These are phyloP conservation scores for Scrobipalpa atriplicella DNA, from an alignment of 2,888 invertebrate species.

Conservation along the genomic window DNA sequence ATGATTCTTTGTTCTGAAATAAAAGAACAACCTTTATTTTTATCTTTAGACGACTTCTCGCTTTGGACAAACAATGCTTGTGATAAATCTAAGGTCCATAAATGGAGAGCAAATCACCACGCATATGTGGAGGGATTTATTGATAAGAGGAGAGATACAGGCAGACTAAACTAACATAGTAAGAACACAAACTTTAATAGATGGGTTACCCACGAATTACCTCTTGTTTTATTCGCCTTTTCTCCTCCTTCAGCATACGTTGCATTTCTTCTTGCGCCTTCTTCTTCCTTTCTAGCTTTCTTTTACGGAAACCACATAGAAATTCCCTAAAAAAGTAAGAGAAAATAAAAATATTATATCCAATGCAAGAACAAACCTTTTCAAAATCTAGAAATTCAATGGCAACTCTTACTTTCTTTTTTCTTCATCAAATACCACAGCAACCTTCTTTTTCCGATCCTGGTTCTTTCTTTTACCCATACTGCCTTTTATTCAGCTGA, in stretches of 20 bases:
- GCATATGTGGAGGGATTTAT: too few species aligned
- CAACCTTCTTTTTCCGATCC: conserved; percentile 65
- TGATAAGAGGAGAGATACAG: neutral
- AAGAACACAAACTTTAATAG: neutral
- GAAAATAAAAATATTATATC: neutral
- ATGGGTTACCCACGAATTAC: conserved; percentile 59
- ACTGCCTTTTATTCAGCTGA: conserved; percentile 22
- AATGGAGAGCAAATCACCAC: too few species aligned
- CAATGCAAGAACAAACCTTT: neutral
- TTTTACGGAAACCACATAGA: conserved; percentile 90
- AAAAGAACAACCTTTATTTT: neutral
- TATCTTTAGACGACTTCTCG: too few species aligned
- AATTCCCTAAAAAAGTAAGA: conserved; percentile 84
- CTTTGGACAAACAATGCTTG: too few species aligned
- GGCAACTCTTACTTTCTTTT: conserved; percentile 63
- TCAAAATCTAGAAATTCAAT: neutral
- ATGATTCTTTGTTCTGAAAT: conserved; percentile 85
- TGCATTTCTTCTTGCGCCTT: conserved; percentile 89
- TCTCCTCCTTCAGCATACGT: conserved; percentile 88
- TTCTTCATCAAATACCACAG: conserved; percentile 71
- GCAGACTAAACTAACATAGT: too few species aligned
- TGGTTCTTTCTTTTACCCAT: conserved; percentile 69
- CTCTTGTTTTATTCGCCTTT: conserved; percentile 88
- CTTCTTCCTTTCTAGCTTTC: conserved; percentile 89
- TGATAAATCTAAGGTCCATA: too few species aligned